phyloP scores from a whole-genome alignment of 2,797 vertebrate genomes.

The Mus spretus region DNA sequence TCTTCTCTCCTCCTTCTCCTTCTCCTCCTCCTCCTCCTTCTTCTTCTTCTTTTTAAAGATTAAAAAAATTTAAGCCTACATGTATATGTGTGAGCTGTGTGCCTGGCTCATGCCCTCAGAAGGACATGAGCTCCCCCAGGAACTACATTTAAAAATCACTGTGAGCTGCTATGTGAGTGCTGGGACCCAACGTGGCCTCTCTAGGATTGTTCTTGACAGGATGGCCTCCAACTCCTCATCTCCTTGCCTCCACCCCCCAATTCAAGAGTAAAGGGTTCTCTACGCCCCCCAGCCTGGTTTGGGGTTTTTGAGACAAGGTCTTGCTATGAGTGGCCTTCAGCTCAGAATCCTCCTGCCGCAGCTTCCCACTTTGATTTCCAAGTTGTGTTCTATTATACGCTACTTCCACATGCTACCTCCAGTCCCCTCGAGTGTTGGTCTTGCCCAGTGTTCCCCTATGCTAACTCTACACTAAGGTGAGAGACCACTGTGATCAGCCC shows the following conservation, averaged over 20 bases:
- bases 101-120: neutral
- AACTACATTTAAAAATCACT: neutral
- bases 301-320: neutral
- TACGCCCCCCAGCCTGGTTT: neutral
- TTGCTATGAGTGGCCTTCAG: neutral
- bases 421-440: neutral
- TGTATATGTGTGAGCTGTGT: neutral
- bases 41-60: no score
- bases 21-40: no score
- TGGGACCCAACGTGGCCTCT: neutral
- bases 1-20: no score
- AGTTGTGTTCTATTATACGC: neutral
- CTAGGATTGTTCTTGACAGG: neutral
- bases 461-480: neutral
- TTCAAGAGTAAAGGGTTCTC: neutral
- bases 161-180: neutral
- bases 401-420: neutral
- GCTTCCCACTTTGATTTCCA: neutral
- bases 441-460: neutral
- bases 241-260: neutral
- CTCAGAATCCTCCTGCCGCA: neutral
- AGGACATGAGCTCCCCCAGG: neutral
- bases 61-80: neutral
- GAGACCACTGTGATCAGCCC: neutral
- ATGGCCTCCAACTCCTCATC: neutral